Base-by-base conservation (phyloP, 2,797 vertebrate species). In the Poeciliopsis paucimaculata region DNA sequence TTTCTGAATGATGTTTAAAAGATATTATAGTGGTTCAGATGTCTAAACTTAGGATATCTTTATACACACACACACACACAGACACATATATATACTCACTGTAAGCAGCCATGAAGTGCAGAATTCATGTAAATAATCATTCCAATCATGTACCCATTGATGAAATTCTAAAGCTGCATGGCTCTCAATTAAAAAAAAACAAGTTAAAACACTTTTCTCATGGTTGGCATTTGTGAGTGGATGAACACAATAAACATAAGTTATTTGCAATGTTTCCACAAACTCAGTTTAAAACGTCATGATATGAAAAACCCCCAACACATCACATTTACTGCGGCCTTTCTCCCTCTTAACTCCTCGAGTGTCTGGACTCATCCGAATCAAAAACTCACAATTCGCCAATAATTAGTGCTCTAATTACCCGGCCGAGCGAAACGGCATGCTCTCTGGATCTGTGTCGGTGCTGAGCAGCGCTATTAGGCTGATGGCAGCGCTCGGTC, bases 391-490 rank as follows among this genome's bases (percentile, higher is more conserved):
- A 43, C 28, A 4, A 70, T 77, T 85, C 81, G 72, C 78, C 78
- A 92, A 89, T 84, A 93, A 93, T 95, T 93, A 94, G 84, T 74
- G 23, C 81, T 85, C 85, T 88, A 90, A 92, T 93, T 91, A 90
- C 82, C 84, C 86, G 73, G 68, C 79, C 41, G 77, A 82, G 84
- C 23, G 0, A 82, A 85, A 84, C 85, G 77, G 73, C 82, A 82
- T 78, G 79, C 82, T 81, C 49, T 72, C 79, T 83, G 82, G 81
- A 83, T 86, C 36, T 62, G 34, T 80, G 86, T 90, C 85, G 82
- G 72, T 70, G 70, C 76, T 28, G 60, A 87, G 79, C 82, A 68
- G 73, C 80, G 75, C 76, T 36, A 66, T 66, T 12, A 12, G 66
- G 68, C 66, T 7, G 70, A 80, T 62, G 47, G 73, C 57, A 13